phyloP scores from a whole-genome alignment of 2,113 vertebrate species.

The Austrofundulus limnaeus region DNA sequence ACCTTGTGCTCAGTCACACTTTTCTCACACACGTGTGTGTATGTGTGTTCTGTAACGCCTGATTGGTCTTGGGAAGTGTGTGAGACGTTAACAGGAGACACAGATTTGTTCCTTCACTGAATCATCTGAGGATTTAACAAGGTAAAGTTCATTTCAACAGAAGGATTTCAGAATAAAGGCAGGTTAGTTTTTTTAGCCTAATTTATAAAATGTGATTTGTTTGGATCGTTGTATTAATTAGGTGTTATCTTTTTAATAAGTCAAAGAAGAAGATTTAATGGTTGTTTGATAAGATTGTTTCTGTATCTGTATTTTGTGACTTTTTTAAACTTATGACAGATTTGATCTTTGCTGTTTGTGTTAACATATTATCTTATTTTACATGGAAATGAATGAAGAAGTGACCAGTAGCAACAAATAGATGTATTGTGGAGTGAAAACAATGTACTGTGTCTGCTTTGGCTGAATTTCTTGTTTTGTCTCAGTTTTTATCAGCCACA shows the following conservation, averaged over 20 bases:
- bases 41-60: slow-evolving; percentile 10
- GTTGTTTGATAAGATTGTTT: neutral
- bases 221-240: neutral
- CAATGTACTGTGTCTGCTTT: neutral
- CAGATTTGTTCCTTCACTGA: slow-evolving; percentile 11
- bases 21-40: neutral
- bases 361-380: neutral
- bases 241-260: neutral
- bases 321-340: neutral
- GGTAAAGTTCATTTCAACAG: slow-evolving; percentile 41
- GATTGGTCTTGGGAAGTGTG: slow-evolving; percentile 33
- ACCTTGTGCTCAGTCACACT: neutral
- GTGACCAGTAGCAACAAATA: too few relatives aligned
- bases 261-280: neutral
- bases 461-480: neutral
- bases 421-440: too few relatives aligned
- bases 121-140: slow-evolving; percentile 8
- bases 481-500: neutral
- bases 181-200: neutral
- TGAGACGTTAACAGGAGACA: slow-evolving; percentile 16
- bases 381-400: neutral
- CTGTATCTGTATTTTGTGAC: neutral
- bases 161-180: neutral
- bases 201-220: neutral
- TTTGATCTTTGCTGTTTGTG: neutral